phyloP scores from a whole-genome alignment of 2,888 invertebrate species.

The Carpatolechia fugitivella region DNA sequence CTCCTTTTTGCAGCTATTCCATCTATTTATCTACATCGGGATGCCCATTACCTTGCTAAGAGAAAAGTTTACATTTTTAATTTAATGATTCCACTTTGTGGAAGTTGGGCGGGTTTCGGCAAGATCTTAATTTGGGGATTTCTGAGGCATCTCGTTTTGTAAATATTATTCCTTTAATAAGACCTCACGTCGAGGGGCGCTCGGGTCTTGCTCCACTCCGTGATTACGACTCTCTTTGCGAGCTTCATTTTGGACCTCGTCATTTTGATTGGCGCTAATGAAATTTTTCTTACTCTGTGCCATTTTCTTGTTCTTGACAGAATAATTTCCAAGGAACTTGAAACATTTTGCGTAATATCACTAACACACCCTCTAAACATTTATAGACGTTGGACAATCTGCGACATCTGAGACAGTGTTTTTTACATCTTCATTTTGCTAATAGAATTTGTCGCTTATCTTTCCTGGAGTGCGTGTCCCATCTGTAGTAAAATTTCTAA shows the following conservation, averaged over 20 bases:
- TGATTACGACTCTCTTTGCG: conserved; percentile 78
- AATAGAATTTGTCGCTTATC: conserved; percentile 75
- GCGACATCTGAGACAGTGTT: conserved; percentile 62
- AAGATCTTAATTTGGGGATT: conserved; percentile 80
- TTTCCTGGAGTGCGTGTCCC: conserved; percentile 64
- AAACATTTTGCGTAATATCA: conserved; percentile 61
- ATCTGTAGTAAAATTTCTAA: conserved; percentile 76
- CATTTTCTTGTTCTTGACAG: conserved; percentile 77
- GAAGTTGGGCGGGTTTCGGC: conserved; percentile 80
- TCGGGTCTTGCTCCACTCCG: conserved; percentile 62
- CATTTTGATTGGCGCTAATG: conserved; percentile 80
- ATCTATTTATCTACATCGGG: conserved; percentile 80
- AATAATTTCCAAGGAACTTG: conserved; percentile 66
- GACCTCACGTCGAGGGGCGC: conserved; percentile 77
- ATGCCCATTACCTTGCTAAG: conserved; percentile 81
- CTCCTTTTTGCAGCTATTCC: conserved; percentile 80
- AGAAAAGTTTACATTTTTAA: conserved; percentile 81
- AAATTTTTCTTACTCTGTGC: conserved; percentile 75
- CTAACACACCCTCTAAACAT: conserved; percentile 65
- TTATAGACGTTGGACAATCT: conserved; percentile 62
- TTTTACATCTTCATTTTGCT: conserved; percentile 71
- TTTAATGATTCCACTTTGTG: conserved; percentile 81
- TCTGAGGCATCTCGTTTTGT: conserved; percentile 80
- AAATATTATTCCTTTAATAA: conserved; percentile 81
- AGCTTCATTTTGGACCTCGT: conserved; percentile 78